phyloP scores from a whole-genome alignment of 2,797 vertebrate genomes.

The Siniperca undulata region DNA sequence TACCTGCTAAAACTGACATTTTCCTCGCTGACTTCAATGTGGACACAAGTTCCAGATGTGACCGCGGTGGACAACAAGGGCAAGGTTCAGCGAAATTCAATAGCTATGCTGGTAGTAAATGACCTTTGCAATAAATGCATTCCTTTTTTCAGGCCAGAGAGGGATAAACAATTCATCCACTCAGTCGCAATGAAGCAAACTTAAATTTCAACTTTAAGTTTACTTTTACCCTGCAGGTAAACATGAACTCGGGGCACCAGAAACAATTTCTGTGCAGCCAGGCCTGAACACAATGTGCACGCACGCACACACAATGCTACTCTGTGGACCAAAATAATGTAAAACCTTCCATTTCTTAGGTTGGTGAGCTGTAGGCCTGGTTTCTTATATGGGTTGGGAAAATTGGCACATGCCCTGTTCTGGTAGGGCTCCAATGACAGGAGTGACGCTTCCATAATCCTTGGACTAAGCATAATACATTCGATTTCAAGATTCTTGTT shows the following conservation, averaged over 20 bases:
- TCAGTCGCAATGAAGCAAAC: constrained; percentile 46
- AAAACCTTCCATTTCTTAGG: constrained; percentile 11
- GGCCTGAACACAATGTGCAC: constrained; percentile 5
- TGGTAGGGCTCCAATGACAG: background rate
- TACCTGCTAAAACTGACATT: constrained; percentile 31
- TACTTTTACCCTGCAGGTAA: constrained; percentile 51
- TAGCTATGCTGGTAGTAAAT: constrained; percentile 49
- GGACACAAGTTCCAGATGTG: constrained; percentile 30
- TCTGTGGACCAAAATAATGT: constrained; percentile 11
- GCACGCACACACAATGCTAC: background rate
- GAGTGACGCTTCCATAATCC: background rate
- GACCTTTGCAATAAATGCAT: constrained; percentile 66
- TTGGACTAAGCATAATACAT: background rate
- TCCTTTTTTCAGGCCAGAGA: constrained; percentile 31
- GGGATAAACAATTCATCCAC: constrained; percentile 52
- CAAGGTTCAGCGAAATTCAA: constrained; percentile 54
- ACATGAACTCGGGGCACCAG: constrained; percentile 39
- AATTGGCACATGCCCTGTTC: background rate
- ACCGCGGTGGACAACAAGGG: background rate
- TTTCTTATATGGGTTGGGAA: background rate
- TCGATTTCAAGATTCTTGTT: background rate
- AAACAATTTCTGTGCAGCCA: constrained; percentile 28
- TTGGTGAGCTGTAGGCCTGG: background rate
- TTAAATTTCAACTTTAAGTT: constrained; percentile 37
- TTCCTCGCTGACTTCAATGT: constrained; percentile 13